Evolutionary conservation across 1,140 invertebrate genomes (phyloP), one percentile per base, ranked within the genome.

Genomic region (Centruroides vittatus): DNA sequence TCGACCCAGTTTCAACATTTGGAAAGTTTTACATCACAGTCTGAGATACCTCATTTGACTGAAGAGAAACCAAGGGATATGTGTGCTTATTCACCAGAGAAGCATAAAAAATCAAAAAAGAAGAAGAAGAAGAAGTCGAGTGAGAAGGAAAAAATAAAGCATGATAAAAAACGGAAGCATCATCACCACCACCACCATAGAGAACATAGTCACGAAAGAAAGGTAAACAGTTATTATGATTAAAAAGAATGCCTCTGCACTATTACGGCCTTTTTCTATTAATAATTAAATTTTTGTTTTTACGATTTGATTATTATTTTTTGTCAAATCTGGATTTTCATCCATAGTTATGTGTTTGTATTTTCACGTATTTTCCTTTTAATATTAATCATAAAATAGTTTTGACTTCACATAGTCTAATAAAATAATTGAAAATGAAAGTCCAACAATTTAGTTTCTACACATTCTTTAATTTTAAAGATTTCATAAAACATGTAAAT

Each of bases 71-170:
- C 23, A 23, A 41, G 41, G 8, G 41, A 41, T 41, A 41, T 41
- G 41, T 41, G 23, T 51, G 58, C 56, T 56, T 54, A 58, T 61
- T 60, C 66, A 13, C 54, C 57, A 49, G 64, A 67, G 52, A 61
- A 64, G 59, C 65, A 64, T 47, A 71, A 71, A 50, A 67, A 69
- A 55, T 66, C 72, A 2, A 82, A 84, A 62, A 86, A 86, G 64
- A 86, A 86, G 65, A 73, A 82, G 0, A 86, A 86, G 68, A 86
- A 86, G 71, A 86, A 86, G 69, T 86, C 63, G 4, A 61, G 57
- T 47, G 63, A 86, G 66, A 87, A 86, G 71, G 86, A 85, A 69
- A 84, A 84, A 69, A 80, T 84, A 59, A 78, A 77, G 62, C 73
- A 73, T 62, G 77, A 78, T 62, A 79, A 82, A 66, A 75, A 79